These are phyloP conservation scores for Hoplodrina ambigua DNA, from an alignment of 2,888 invertebrate species.

Conservation along the genomic window DNA sequence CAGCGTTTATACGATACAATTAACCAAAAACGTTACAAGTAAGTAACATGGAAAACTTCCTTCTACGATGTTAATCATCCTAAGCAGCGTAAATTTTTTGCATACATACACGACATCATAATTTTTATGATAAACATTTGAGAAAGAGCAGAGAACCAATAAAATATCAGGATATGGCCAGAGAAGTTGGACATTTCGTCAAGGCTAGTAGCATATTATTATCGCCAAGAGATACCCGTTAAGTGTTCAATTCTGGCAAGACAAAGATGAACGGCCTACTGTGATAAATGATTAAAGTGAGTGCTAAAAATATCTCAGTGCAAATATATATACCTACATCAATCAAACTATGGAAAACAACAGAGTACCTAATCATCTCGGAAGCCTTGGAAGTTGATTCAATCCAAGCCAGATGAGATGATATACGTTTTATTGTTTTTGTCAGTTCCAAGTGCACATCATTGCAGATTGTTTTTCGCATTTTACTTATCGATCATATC, in stretches of 20 bases:
- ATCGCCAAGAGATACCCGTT: slow-evolving; percentile 9
- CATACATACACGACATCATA: slow-evolving; percentile 22
- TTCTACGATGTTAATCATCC: slow-evolving; percentile 1
- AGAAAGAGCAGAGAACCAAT: slow-evolving; percentile 19
- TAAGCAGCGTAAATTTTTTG: slow-evolving; percentile 13
- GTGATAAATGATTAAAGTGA: slow-evolving; percentile 39
- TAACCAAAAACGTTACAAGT: neutral
- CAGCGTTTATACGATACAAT: neutral
- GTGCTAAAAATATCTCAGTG: slow-evolving; percentile 43
- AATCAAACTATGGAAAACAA: slow-evolving; percentile 69
- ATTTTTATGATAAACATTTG: slow-evolving; percentile 38
- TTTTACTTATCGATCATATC: slow-evolving; percentile 1
- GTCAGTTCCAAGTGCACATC: neutral
- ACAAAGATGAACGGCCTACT: slow-evolving; percentile 18
- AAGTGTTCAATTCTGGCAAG: slow-evolving; percentile 26
- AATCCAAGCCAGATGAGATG: slow-evolving; percentile 33
- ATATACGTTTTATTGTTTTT: slow-evolving; percentile 10
- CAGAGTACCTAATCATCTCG: slow-evolving; percentile 59
- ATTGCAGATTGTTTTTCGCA: neutral
- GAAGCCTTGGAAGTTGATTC: slow-evolving; percentile 63
- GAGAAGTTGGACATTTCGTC: neutral
- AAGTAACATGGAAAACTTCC: slow-evolving; percentile 24
- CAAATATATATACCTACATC: slow-evolving; percentile 49
- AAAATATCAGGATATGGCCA: slow-evolving; percentile 10
- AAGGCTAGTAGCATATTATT: slow-evolving; percentile 11